Evolutionary conservation across 2,888 invertebrate species (phyloP).

Genomic region (Cantharis flavilabris): DNA sequence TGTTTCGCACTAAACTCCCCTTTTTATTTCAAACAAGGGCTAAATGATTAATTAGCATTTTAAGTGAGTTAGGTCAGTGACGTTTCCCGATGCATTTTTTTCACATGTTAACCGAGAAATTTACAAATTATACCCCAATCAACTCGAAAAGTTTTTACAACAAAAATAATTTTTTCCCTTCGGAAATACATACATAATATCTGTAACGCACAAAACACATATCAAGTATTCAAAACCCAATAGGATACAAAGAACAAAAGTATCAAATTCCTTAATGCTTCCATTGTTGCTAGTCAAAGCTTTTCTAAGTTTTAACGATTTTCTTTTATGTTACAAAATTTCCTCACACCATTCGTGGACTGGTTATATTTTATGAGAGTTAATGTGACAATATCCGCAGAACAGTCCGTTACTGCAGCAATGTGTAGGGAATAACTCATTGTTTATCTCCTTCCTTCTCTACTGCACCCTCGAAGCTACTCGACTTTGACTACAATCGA

Average conservation of each 20-base stretch:
- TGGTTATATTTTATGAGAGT: background rate
- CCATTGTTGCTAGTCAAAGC: constrained; percentile 8
- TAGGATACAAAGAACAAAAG: constrained; percentile 4
- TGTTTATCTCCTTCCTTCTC: constrained; percentile 26
- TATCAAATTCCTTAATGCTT: constrained; percentile 9
- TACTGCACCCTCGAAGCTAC: constrained; percentile 1
- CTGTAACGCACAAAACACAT: background rate
- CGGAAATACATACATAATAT: background rate
- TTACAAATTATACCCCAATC: no score
- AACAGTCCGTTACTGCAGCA: constrained; percentile 24
- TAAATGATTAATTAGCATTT: background rate
- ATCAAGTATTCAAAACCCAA: background rate
- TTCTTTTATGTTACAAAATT: constrained; percentile 2
- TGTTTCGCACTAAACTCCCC: background rate
- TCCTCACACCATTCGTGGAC: background rate
- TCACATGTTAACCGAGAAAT: no score
- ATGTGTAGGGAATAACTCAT: constrained; percentile 35
- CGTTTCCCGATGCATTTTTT: no score
- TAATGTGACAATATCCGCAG: constrained; percentile 19
- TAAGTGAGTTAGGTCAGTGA: background rate
- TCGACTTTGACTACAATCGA: constrained; percentile 4
- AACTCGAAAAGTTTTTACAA: no score
- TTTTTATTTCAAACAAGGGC: background rate
- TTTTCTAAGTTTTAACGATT: constrained; percentile 20
- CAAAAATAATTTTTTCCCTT: background rate